phyloP scores from a whole-genome alignment of 2,113 vertebrate species.

The Rhinoptilus africanus region DNA sequence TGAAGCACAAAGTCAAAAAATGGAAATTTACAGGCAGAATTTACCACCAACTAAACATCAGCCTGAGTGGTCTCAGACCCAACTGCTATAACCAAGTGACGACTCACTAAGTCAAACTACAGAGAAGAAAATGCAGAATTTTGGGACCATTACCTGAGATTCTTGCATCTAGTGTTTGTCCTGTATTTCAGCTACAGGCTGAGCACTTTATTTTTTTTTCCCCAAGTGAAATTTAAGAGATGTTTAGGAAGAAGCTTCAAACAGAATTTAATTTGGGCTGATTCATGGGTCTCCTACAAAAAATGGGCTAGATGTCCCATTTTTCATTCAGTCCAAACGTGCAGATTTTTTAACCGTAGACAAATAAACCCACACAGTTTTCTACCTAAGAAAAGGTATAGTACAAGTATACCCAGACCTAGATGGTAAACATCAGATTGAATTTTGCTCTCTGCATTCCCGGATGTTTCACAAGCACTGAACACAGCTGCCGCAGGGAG shows the following conservation, averaged over 20 bases:
- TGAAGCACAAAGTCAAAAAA: background rate
- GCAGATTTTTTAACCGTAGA: background rate
- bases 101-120: background rate
- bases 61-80: background rate
- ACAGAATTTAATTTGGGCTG: background rate
- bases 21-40: background rate
- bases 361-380: background rate
- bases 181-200: background rate
- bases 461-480: background rate
- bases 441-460: background rate
- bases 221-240: background rate
- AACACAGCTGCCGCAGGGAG: background rate
- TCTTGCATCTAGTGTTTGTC: background rate
- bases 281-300: background rate
- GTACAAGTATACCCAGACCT: background rate
- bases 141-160: background rate
- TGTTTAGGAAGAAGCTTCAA: background rate
- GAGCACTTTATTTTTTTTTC: accelerated
- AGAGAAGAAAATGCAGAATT: background rate
- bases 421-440: background rate
- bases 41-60: background rate
- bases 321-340: background rate
- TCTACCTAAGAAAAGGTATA: background rate
- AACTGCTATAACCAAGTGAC: accelerated
- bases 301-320: background rate